These are phyloP conservation scores for Pocillopora damicornis DNA, from an alignment of 64 coral and sea anemone genomes.

Conservation along the genomic window DNA sequence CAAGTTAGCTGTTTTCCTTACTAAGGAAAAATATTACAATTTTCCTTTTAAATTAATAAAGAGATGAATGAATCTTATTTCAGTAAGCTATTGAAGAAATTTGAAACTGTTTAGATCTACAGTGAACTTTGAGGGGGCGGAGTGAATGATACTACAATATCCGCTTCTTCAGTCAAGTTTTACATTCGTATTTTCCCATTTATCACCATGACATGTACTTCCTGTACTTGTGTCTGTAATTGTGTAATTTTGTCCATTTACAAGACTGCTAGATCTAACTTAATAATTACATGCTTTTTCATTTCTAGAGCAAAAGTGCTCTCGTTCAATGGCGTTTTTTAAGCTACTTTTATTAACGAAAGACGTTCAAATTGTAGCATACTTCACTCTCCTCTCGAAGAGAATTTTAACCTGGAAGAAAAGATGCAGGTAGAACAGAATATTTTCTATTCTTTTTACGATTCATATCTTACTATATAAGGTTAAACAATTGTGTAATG, in stretches of 20 bases:
- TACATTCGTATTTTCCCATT: background rate
- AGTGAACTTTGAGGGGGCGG: background rate
- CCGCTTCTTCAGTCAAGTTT: background rate
- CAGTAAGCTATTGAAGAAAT: background rate
- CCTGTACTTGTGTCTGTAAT: background rate
- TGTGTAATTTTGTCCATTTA: constrained; percentile 1
- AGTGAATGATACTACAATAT: background rate
- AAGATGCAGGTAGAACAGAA: background rate
- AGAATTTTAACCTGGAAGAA: background rate
- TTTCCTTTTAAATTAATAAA: background rate
- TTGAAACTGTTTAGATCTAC: background rate
- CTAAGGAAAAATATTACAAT: background rate
- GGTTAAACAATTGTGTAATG: background rate
- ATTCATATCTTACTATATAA: background rate
- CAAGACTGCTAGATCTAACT: background rate
- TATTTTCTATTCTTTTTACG: background rate
- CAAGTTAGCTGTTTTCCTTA: background rate
- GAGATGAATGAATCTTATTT: background rate
- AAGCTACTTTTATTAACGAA: background rate
- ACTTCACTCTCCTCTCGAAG: background rate
- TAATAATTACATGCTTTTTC: background rate
- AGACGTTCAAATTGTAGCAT: background rate
- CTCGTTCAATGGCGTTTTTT: background rate
- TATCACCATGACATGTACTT: background rate
- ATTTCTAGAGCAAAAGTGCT: background rate